A percentile compares a stretch with the other conserved stretches of the same genome.
Evolutionary conservation across 2,113 vertebrate species (phyloP).

Genomic region (Pelecanus crispus): DNA sequence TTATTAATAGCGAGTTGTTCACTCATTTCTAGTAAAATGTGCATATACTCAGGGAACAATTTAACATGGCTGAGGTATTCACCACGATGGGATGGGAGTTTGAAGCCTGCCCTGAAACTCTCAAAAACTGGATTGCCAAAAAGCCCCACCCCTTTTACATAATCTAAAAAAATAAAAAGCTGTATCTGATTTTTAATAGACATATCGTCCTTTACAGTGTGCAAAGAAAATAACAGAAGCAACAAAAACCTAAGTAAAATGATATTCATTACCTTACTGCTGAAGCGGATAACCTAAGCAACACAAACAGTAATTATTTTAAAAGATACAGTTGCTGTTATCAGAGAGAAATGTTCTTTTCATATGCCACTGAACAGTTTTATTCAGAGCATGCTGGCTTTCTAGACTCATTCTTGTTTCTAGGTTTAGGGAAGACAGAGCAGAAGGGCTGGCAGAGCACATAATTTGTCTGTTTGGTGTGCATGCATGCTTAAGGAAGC

Average conservation of each 20-base stretch:
- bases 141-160: neutral
- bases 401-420: neutral
- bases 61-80: neutral
- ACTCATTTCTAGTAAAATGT: neutral
- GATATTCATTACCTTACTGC: neutral
- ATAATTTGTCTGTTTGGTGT: neutral
- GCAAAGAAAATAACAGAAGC: neutral
- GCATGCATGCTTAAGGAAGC: neutral
- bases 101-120: neutral
- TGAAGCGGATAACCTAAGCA: neutral
- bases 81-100: neutral
- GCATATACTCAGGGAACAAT: neutral
- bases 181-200: neutral
- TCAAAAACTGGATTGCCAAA: neutral
- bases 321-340: neutral
- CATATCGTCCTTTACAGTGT: neutral
- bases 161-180: neutral
- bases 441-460: neutral
- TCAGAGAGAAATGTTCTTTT: neutral
- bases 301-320: neutral
- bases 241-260: neutral
- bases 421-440: neutral
- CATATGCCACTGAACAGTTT: neutral
- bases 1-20: neutral
- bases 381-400: neutral